Conservation (phyloP, 2,888 invertebrate species). For the Molanna angustata region DNA sequence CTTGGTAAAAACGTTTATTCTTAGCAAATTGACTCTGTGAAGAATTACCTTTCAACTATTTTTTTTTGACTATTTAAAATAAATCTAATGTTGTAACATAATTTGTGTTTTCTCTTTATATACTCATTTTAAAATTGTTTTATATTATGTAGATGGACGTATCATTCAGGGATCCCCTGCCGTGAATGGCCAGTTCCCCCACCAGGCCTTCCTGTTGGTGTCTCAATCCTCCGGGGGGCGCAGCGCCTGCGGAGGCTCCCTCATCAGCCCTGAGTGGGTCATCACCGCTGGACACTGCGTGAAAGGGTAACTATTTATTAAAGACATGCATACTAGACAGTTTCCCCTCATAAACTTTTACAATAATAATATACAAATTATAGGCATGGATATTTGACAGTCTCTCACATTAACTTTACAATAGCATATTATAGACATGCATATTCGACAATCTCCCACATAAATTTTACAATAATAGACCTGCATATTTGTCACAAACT, state of each 20-base stretch:
- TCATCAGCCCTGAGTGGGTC: constrained; percentile 39
- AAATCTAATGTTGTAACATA: too few species aligned
- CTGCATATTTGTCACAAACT: too few species aligned
- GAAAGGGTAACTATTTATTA: constrained; percentile 15
- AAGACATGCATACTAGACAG: too few species aligned
- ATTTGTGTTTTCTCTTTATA: too few species aligned
- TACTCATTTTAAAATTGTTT: neutral
- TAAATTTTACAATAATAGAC: too few species aligned
- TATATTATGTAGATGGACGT: constrained; percentile 31
- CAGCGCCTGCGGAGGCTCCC: constrained; percentile 38
- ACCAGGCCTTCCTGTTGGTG: constrained; percentile 37
- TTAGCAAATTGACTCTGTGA: neutral
- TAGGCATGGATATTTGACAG: too few species aligned
- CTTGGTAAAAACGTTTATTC: neutral
- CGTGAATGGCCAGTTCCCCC: constrained; percentile 38
- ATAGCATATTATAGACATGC: too few species aligned
- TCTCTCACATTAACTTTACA: too few species aligned
- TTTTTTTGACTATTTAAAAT: too few species aligned
- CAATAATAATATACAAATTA: too few species aligned
- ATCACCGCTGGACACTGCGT: constrained; percentile 39
- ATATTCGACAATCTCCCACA: too few species aligned
- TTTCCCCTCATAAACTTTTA: too few species aligned
- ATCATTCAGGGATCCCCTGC: constrained; percentile 39
- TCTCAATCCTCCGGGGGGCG: constrained; percentile 35
- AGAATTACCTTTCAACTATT: neutral